Evolutionary conservation across 2,797 vertebrate genomes (phyloP).

Genomic region (Meda fulgida): DNA sequence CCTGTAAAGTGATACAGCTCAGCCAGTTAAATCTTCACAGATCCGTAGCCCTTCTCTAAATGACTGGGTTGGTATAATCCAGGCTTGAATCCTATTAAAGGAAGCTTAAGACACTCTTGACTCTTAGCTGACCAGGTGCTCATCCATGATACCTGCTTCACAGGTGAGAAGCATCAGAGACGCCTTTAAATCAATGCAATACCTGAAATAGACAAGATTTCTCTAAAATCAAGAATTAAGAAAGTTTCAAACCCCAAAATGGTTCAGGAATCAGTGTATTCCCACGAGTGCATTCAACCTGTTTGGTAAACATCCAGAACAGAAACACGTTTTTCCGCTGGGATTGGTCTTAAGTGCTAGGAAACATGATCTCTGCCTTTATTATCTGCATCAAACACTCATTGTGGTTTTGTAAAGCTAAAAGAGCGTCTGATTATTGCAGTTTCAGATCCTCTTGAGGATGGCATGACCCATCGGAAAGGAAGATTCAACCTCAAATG

Average conservation of each 20-base stretch:
- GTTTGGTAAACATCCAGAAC: slow-evolving; percentile 2
- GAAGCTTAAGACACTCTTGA: background rate
- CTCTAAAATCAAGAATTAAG: background rate
- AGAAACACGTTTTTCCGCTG: background rate
- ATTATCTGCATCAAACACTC: slow-evolving; percentile 10
- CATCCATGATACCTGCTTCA: background rate
- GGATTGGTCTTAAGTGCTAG: background rate
- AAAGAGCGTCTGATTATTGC: slow-evolving; percentile 1
- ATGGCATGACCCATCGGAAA: background rate
- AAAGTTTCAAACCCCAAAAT: background rate
- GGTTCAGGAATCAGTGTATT: background rate
- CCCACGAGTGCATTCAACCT: background rate
- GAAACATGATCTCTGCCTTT: slow-evolving; percentile 29
- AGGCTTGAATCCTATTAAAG: slow-evolving; percentile 15
- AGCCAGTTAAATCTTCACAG: background rate
- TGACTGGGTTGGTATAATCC: background rate
- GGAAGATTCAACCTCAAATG: background rate
- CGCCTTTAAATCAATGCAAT: background rate
- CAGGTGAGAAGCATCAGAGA: background rate
- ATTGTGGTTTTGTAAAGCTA: slow-evolving; percentile 21
- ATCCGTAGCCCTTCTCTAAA: background rate
- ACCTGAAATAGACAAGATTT: background rate
- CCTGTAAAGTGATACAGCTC: background rate
- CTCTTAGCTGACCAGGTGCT: slow-evolving; percentile 1
- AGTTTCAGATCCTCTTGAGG: background rate